Percentiles rank a stretch among this genome's conserved stretches.
These are phyloP conservation scores for Lycia hirtaria DNA, from an alignment of 2,888 invertebrate genomes.

Conservation along the genomic window DNA sequence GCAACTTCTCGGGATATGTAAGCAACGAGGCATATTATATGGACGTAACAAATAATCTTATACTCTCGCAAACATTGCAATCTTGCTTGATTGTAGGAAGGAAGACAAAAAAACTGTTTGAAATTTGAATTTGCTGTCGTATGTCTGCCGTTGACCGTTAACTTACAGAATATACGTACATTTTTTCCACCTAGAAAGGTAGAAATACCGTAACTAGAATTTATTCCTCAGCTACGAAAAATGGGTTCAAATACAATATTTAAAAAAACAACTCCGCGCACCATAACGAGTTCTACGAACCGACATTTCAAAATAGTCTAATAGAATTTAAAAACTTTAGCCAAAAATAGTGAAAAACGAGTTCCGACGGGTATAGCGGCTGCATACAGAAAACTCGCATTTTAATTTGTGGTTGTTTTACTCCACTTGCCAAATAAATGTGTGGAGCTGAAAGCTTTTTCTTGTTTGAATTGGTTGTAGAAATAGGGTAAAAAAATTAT, in stretches of 20 bases:
- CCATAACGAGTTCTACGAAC: conserved; percentile 10
- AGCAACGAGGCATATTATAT: no score
- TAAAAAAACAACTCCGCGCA: background rate
- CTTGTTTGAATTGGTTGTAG: conserved; percentile 8
- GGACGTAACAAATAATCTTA: no score
- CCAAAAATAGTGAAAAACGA: conserved; percentile 13
- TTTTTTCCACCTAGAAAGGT: no score
- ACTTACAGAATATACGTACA: no score
- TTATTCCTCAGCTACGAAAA: background rate
- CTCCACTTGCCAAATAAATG: conserved; percentile 7
- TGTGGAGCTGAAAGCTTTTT: conserved; percentile 13
- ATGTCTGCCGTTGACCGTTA: no score
- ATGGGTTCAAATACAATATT: background rate
- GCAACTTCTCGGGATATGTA: no score
- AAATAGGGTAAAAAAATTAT: background rate
- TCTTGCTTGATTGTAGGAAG: no score
- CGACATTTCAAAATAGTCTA: conserved; percentile 3
- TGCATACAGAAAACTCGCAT: conserved; percentile 1
- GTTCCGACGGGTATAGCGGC: background rate
- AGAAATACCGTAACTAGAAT: no score
- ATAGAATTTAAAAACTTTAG: conserved; percentile 11
- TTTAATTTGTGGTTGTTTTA: conserved; percentile 2
- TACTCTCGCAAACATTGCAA: no score
- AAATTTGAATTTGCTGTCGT: no score
- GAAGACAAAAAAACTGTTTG: no score